These are phyloP conservation scores for Sinentomon sp. DNA, from an alignment of 2,888 invertebrate genomes.

Conservation along the genomic window DNA sequence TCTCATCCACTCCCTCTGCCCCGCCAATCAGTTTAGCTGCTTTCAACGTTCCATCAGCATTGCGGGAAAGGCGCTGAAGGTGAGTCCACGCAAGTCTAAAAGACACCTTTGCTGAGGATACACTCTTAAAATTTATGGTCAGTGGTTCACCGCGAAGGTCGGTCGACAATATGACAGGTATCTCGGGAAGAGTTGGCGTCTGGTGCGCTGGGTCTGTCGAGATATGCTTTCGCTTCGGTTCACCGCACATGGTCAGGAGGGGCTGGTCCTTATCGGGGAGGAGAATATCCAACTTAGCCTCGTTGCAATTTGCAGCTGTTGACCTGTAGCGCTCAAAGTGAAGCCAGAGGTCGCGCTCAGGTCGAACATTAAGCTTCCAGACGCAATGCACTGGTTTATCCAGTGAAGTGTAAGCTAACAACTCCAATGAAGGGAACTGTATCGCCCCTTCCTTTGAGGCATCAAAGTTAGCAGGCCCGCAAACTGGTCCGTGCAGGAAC, in stretches of 20 bases:
- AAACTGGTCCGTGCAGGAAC: slow-evolving; percentile 42
- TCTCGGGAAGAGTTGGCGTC: slow-evolving; percentile 46
- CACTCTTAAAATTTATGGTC: slow-evolving; percentile 13
- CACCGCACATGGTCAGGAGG: slow-evolving; percentile 53
- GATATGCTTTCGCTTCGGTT: slow-evolving; percentile 28
- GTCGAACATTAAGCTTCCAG: slow-evolving; percentile 31
- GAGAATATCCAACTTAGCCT: slow-evolving; percentile 58
- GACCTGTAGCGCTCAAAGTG: slow-evolving; percentile 66
- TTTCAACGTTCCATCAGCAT: slow-evolving; percentile 48
- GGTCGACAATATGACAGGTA: slow-evolving; percentile 1
- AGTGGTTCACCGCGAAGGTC: not conserved
- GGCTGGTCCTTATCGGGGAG: slow-evolving; percentile 36
- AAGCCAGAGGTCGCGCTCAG: slow-evolving; percentile 57
- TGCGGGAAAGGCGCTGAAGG: slow-evolving; percentile 53
- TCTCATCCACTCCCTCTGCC: slow-evolving; percentile 18
- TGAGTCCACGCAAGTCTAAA: slow-evolving; percentile 79
- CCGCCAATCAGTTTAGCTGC: slow-evolving; percentile 42
- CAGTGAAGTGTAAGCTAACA: no score
- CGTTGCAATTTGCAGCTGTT: slow-evolving; percentile 54
- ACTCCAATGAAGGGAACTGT: not conserved
- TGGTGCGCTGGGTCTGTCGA: slow-evolving; percentile 31
- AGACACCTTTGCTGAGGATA: slow-evolving; percentile 42
- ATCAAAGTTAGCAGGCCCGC: slow-evolving; percentile 15
- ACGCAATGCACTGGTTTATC: slow-evolving; percentile 16
- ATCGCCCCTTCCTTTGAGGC: not conserved